A percentile compares a stretch with the other conserved stretches of the same genome.
These are phyloP conservation scores for Buceros bicornis DNA, from an alignment of 2,797 vertebrate species.

Conservation along the genomic window DNA sequence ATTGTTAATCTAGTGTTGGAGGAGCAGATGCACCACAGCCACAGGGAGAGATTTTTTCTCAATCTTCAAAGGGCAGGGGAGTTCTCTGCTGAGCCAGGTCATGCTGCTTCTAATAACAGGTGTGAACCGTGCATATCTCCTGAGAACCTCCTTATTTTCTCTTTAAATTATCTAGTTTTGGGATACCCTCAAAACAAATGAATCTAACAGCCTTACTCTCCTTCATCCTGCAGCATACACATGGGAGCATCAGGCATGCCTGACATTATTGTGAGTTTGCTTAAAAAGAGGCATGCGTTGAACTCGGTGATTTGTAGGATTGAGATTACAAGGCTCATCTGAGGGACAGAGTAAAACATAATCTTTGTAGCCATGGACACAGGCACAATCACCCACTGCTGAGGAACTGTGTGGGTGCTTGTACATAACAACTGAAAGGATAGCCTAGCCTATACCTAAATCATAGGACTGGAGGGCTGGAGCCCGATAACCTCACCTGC, in stretches of 20 bases:
- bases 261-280: background rate
- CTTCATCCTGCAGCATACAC: background rate
- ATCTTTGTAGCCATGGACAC: background rate
- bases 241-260: background rate
- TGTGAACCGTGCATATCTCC: background rate
- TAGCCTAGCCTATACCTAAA: background rate
- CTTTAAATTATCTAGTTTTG: background rate
- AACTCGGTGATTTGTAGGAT: background rate
- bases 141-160: background rate
- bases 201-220: background rate
- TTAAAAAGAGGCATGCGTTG: background rate
- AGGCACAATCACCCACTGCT: background rate
- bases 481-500: background rate
- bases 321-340: background rate
- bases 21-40: background rate
- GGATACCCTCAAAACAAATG: background rate
- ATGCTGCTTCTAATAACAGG: background rate
- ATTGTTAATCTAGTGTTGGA: background rate
- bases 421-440: background rate
- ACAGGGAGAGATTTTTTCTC: background rate
- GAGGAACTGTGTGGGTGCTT: background rate
- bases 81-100: background rate
- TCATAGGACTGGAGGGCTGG: background rate
- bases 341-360: background rate
- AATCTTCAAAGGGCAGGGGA: background rate